Evolutionary conservation across 2,113 vertebrate species (phyloP), one percentile per base, ranked within the genome.

Genomic region (Gymnarchus niloticus): DNA sequence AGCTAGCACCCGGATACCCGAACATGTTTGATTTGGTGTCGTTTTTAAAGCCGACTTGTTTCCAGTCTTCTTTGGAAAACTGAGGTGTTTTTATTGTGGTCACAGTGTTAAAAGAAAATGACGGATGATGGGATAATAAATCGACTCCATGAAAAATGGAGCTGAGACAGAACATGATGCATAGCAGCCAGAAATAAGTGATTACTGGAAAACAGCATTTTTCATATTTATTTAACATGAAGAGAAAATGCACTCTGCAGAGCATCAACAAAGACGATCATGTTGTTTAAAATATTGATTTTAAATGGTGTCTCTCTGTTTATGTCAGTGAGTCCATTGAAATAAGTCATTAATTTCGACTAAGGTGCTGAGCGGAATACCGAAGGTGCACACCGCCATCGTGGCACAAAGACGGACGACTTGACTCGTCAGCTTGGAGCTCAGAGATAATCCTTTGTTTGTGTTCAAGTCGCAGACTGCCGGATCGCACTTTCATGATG

Each of bases 331-430:
- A n/a, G 49, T 56, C 49, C 80, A 52, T 54, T 33, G 23, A 48
- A 81, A 28, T 82, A n/a, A 82, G 46, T 81, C 80, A 52, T 81
- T 81, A 51, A 17, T 52, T 81, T 81, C 10, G 49, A 81, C 21
- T 78, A 78, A 81, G 23, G 48, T 82, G 17, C 19, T 7, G 19
- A 2, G n/a, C 51, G 49, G 14, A 81, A 82, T 82, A n/a, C 51
- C 14, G 28, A 52, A 14, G 54, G 14, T n/a, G 21, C 6, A 5
- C 25, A 6, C 51, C 25, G 1, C 51, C 25, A n/a, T 56, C 54
- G 33, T 6, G 12, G 51, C 28, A 23, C 7, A 56, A 2, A 28
- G 21, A 33, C 4, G 19, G 41, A 9, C 7, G 8, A 8, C 19
- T 23, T 6, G 21, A 17, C 3, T 12, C 21, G 3, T 2, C 46